Conservation (phyloP, 1,140 invertebrate species). For the Drosophila chauvacae region DNA sequence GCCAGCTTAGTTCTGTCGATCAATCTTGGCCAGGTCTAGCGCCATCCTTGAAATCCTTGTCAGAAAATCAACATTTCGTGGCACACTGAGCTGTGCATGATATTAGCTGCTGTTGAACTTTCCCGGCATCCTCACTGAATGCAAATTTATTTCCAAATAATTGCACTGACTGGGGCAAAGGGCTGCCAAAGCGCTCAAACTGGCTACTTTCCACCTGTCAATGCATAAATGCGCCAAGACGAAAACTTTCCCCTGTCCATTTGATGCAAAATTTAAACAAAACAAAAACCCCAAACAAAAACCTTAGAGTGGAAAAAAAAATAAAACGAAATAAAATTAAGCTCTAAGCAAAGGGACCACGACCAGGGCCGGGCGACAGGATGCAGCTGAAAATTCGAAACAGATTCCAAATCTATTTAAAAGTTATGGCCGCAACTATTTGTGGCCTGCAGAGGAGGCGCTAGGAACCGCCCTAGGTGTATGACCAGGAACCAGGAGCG, state of each 20-base stretch:
- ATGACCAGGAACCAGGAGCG: conserved; percentile 30
- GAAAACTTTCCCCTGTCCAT: conserved; percentile 11
- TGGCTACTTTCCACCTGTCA: conserved; percentile 17
- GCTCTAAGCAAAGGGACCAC: conserved; percentile 24
- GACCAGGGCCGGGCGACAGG: not conserved
- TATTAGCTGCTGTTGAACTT: conserved; percentile 30
- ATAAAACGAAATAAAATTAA: conserved; percentile 16
- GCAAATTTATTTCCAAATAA: conserved; percentile 52
- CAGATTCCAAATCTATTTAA: conserved; percentile 66
- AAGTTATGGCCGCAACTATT: conserved; percentile 56
- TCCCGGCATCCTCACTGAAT: conserved; percentile 14
- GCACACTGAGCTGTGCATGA: conserved; percentile 20
- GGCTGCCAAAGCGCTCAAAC: conserved; percentile 33
- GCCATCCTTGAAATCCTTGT: conserved; percentile 18
- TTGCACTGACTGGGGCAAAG: conserved; percentile 23
- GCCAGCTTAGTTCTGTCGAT: conserved; percentile 2
- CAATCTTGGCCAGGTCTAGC: conserved; percentile 8
- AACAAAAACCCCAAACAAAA: not conserved
- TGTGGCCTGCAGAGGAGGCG: conserved; percentile 34
- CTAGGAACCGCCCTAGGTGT: conserved; percentile 10
- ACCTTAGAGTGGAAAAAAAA: not conserved
- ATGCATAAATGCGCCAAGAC: not conserved
- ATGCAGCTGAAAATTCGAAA: conserved; percentile 47
- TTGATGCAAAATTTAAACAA: conserved; percentile 1
- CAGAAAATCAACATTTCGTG: conserved; percentile 25